Evolutionary conservation across 1,140 invertebrate genomes (phyloP).

Genomic region (Apis laboriosa): DNA sequence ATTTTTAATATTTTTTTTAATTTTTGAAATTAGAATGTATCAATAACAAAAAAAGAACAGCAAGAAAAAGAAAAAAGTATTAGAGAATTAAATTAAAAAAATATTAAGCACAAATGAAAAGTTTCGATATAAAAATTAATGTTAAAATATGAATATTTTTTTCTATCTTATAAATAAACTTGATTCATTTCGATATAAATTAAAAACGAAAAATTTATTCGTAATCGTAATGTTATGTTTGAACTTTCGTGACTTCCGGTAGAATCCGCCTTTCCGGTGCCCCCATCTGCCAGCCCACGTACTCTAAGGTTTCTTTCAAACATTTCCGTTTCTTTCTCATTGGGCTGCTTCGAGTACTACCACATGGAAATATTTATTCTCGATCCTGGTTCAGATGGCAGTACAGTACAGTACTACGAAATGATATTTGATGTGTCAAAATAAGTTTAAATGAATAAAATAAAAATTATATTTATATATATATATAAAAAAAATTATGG

Average conservation of each 20-base stretch:
- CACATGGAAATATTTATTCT: conserved; percentile 6
- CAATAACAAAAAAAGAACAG: neutral
- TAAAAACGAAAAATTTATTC: conserved; percentile 27
- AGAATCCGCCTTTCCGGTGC: conserved; percentile 38
- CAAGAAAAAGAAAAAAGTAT: neutral
- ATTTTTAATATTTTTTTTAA: neutral
- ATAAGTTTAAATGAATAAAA: neutral
- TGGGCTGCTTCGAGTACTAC: neutral
- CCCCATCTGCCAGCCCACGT: conserved; percentile 16
- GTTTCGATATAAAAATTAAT: no score
- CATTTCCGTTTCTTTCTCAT: conserved; percentile 28
- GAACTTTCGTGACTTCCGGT: conserved; percentile 42
- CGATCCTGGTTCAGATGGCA: conserved; percentile 7
- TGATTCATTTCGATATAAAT: conserved; percentile 4
- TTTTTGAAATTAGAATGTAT: neutral
- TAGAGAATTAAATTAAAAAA: neutral
- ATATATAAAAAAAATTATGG: neutral
- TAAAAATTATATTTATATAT: no score
- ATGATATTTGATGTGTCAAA: neutral
- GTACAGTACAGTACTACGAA: neutral
- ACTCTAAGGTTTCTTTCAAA: conserved; percentile 44
- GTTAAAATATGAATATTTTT: neutral
- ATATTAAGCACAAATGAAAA: neutral
- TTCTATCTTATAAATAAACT: neutral
- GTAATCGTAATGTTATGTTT: conserved; percentile 51